Conservation (phyloP, 2,888 invertebrate genomes). For the Anodontia alba region DNA sequence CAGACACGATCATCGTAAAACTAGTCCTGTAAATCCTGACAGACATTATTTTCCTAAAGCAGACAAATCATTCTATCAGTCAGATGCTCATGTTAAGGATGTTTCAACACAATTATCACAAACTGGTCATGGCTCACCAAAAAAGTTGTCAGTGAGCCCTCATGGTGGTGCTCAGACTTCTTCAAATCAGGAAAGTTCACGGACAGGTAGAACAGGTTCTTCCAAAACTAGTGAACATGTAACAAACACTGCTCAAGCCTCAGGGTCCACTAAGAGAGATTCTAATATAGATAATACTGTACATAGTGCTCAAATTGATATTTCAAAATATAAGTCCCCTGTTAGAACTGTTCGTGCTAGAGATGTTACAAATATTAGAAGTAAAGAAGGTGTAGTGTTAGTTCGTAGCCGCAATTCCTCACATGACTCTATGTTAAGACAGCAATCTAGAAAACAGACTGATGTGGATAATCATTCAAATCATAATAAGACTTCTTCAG, state of each 20-base stretch:
- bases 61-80: constrained; percentile 36
- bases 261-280: neutral
- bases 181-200: neutral
- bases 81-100: constrained; percentile 38
- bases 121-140: neutral
- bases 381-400: neutral
- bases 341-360: constrained; percentile 10
- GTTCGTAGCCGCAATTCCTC: constrained; percentile 31
- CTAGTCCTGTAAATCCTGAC: constrained; percentile 59
- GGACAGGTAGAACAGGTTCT: neutral
- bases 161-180: neutral
- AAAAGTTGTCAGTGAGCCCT: neutral
- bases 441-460: constrained; percentile 1
- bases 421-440: constrained; percentile 5
- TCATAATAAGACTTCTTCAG: neutral
- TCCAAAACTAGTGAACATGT: neutral
- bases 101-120: neutral
- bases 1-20: constrained; percentile 49
- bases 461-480: neutral
- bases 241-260: neutral
- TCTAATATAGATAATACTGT: constrained; percentile 33
- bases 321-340: constrained; percentile 26
- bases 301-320: constrained; percentile 48
- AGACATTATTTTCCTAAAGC: constrained; percentile 64
- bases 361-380: neutral